Base-by-base conservation (phyloP, 2,888 invertebrate genomes). In the Neoscelio sp. region DNA sequence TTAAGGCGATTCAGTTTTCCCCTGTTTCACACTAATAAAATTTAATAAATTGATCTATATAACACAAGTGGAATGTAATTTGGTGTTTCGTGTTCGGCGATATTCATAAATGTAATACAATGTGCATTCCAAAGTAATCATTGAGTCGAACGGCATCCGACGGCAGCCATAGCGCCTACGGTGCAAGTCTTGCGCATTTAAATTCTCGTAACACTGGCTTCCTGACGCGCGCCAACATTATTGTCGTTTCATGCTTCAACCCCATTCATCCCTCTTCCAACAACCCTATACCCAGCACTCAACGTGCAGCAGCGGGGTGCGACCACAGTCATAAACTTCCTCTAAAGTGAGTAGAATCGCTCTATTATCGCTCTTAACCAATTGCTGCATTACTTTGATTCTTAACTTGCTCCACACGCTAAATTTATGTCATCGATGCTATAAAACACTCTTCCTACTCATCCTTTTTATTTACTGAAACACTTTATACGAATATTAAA, bases 321-420 rank as follows among this genome's bases (percentile, higher is more conserved):
- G 82, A 82, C 75, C 80, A 38, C 75, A 82, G 82, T 85, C 84
- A 83, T 85, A 85, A 85, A 84, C 83, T 84, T 85, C 80, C 84
- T 84, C 82, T 78, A 82, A 83, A 83, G 81, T 84, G 83, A 82
- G 80, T 77, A 83, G 82, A 85, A 84, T 84, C 81, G 82, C 84
- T 84, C 84, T 83, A 85, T 84, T 85, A 85, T 84, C 82, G 82
- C 82, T 82, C 82, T 84, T 80, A 81, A 84, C 84, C 84, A 83
- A 85, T 85, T 85, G 84, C 82, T 78, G 80, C 80, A 80, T 83
- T 82, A 82, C 83, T 82, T 81, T 78, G 82, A 80, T 80, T 82
- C 78, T 76, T 80, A 64, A 40, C 80, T 76, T 58, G 73, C 74
- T 40, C 64, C 50, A 70, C 71, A 13, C 42, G 56, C 28, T 30